These are phyloP conservation scores for Zaprionus ornatus DNA, from an alignment of 1,140 invertebrate species.

Conservation along the genomic window DNA sequence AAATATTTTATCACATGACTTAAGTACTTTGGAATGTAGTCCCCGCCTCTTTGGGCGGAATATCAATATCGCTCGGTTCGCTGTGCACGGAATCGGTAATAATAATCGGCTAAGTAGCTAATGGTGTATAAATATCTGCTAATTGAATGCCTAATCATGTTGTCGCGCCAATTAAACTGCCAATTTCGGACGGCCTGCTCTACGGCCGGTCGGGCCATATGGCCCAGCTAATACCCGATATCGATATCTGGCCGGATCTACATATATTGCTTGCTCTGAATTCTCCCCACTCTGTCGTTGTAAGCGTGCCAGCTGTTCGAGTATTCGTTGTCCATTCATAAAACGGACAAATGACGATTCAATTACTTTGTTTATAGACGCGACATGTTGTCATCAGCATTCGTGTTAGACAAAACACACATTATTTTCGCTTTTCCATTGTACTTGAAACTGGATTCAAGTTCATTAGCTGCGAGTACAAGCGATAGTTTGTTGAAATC, in stretches of 20 bases:
- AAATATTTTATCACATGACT: conserved; percentile 65
- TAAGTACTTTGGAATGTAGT: conserved; percentile 67
- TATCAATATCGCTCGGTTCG: conserved; percentile 54
- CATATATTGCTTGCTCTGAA: neutral
- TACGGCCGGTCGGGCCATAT: conserved; percentile 2
- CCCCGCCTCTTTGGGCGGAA: conserved; percentile 48
- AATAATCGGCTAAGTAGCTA: conserved; percentile 70
- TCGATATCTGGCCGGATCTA: neutral
- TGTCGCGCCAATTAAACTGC: conserved; percentile 19
- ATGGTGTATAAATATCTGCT: conserved; percentile 69
- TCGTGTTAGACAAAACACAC: conserved; percentile 34
- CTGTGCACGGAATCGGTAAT: conserved; percentile 41
- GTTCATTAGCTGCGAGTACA: conserved; percentile 27
- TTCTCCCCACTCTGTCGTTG: neutral
- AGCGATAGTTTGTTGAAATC: neutral
- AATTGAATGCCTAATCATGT: conserved; percentile 68
- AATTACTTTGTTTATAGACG: conserved; percentile 52
- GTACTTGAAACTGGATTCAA: conserved; percentile 38
- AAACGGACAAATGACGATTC: conserved; percentile 40
- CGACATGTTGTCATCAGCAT: conserved; percentile 58
- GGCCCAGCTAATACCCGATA: conserved; percentile 13
- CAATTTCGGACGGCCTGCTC: conserved; percentile 8
- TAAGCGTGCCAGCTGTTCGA: conserved; percentile 34
- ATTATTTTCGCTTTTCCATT: conserved; percentile 7
- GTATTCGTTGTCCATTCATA: conserved; percentile 41